Evolutionary conservation across 2,113 vertebrate genomes (phyloP), one percentile per base, ranked within the genome.

Genomic region (Austrofundulus limnaeus): DNA sequence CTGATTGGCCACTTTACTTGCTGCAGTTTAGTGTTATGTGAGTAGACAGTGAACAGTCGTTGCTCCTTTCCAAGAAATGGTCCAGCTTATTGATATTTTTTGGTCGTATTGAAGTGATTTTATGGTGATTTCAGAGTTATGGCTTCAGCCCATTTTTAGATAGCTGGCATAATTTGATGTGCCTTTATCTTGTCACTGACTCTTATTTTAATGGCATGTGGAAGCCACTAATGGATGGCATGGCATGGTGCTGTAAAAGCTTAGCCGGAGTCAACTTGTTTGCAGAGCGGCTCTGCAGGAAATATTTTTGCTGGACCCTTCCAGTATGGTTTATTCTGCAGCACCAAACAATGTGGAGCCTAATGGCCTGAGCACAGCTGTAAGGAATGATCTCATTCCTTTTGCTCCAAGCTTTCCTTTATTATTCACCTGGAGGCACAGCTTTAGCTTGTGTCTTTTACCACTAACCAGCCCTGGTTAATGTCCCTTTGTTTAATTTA

Each of bases 361-460:
- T 20, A 31, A 28, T 23, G 10, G n/a, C 31, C n/a, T 31, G 25
- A 28, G 10, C 56, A 46, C 4, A 2, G 43, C 58, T 63, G 51
- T 75, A 28, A 19, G 34, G 9, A 49, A 37, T 56, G 24, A 47
- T 39, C 31, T 17, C n/a, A 47, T 54, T 61, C 41, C 9, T 5
- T 70, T 62, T 37, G 50, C 28, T 51, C 38, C 37, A 47, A 47
- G 11, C 37, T 43, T 52, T 46, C 41, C 15, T 2, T 43, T 39
- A 50, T 55, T 41, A 21, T 10, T 52, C 49, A 4, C 19, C 43
- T 20, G 1, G 7, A 70, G 60, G 43, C 12, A 43, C 25, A 24
- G 2, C 34, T 46, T 41, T 52, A 24, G 16, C 38, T 38, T 61
- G 13, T 57, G 46, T 24, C 34, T 63, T 55, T 58, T 64, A 21